A percentile compares a stretch with the other conserved stretches of the same genome.
phyloP scores from a whole-genome alignment of 1,140 invertebrate species.

The Lycorma delicatula region DNA sequence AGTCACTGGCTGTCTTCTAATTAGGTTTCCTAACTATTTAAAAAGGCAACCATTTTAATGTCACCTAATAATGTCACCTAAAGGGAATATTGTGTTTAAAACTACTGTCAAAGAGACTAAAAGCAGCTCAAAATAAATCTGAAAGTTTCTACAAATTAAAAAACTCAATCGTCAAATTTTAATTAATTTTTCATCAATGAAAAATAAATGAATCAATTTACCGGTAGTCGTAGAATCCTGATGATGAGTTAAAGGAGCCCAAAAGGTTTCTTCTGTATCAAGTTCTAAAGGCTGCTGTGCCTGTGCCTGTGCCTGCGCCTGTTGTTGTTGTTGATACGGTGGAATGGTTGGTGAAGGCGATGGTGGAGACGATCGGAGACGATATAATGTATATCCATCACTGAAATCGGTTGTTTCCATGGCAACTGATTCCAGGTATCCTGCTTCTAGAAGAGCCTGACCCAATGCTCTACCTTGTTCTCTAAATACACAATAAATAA shows the following conservation, averaged over 20 bases:
- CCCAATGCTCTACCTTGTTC: slow-evolving; percentile 70
- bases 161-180: too few species aligned
- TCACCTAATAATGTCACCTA: too few species aligned
- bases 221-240: slow-evolving; percentile 14
- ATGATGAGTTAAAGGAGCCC: neutral
- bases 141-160: too few species aligned
- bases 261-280: slow-evolving; percentile 8
- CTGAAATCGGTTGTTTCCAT: slow-evolving; percentile 34
- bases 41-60: too few species aligned
- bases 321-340: neutral
- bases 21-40: too few species aligned
- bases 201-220: slow-evolving; percentile 10
- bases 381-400: slow-evolving; percentile 25
- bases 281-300: neutral
- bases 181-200: too few species aligned
- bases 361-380: slow-evolving; percentile 1
- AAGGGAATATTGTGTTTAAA: too few species aligned
- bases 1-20: too few species aligned
- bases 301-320: neutral
- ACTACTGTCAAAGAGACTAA: too few species aligned
- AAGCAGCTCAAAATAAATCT: too few species aligned
- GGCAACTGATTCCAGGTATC: slow-evolving; percentile 63
- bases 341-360: neutral
- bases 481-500: too few species aligned
- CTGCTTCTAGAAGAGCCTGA: slow-evolving; percentile 69